Base-by-base conservation (phyloP, 2,113 vertebrate species). In the Oncorhynchus kisutch region DNA sequence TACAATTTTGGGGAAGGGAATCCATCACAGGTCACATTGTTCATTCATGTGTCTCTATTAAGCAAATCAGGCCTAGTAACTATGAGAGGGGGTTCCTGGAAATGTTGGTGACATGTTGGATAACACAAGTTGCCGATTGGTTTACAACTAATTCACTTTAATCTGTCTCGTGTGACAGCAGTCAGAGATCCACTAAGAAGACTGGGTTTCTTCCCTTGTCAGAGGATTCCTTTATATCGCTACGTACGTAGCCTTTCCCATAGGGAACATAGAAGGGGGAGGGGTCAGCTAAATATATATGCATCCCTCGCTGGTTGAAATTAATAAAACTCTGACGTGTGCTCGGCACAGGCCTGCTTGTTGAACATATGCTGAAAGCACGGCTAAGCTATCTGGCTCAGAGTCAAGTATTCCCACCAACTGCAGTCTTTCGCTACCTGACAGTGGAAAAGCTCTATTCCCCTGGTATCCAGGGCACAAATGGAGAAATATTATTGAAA, bases 401-500 rank as follows among this genome's bases (percentile, higher is more conserved):
- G 94, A 97, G 96, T 99, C 97, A 99, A 99, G 95, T 96, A 96
- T 97, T 96, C 96, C 96, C 94, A 97, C 96, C 96, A 97, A 98
- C 96, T 96, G 95, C 95, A 95, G 96, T 93, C 96, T 98, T 96
- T 96, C 94, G 94, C 95, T 98, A 98, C 97, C 98, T 99, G 97
- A 99, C 96, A 97, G 97, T 94, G 96, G 96, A 96, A 97, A 98
- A 96, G 96, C 95, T 95, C 95, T 96, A 98, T 98, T 98, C 97
- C 98, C 97, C 89, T 93, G 95, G 96, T 95, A 95, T 96, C 92
- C 93, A 93, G 95, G 96, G 95, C 97, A 99, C 97, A 99, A 99
- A 99, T 99, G 97, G 97, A 98, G 97, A 98, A 99, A 99, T 99
- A 99, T 99, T 99, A 99, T 99, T 99, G 97, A 98, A 99, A 99